Conservation (phyloP, 2,888 invertebrate species). For the Drosophila anomalipes region DNA sequence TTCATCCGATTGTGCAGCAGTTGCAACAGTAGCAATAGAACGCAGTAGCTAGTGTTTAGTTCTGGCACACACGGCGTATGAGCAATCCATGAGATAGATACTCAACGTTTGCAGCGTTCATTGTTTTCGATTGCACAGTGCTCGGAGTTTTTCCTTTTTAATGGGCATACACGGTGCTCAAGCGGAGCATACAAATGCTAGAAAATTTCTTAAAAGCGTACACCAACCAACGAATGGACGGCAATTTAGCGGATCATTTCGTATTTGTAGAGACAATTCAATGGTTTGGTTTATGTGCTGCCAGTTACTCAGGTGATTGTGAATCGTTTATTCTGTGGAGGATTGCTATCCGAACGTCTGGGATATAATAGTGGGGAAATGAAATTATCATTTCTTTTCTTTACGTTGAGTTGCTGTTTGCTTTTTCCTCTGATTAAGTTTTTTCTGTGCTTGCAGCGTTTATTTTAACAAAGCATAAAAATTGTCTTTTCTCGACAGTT, state of each 20-base stretch:
- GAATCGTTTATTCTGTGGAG: constrained; percentile 51
- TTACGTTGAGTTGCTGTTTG: constrained; percentile 9
- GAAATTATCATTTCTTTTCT: constrained; percentile 45
- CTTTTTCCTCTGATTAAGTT: constrained; percentile 30
- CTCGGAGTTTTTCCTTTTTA: constrained; percentile 45
- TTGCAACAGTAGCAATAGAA: background rate
- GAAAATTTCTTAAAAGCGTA: constrained; percentile 43
- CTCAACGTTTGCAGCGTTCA: constrained; percentile 34
- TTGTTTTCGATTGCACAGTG: constrained; percentile 42
- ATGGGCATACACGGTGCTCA: constrained; percentile 47
- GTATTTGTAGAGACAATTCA: constrained; percentile 51
- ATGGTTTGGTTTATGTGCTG: constrained; percentile 43
- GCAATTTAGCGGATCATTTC: constrained; percentile 41
- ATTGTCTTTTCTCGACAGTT: constrained; percentile 11
- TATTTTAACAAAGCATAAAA: constrained; percentile 25
- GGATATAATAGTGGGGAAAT: constrained; percentile 26
- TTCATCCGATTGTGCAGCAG: constrained; percentile 40
- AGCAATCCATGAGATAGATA: constrained; percentile 39
- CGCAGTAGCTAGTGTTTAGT: constrained; percentile 13
- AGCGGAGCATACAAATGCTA: constrained; percentile 60
- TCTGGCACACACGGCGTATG: constrained; percentile 39
- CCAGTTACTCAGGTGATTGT: constrained; percentile 53
- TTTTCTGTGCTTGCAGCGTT: constrained; percentile 13
- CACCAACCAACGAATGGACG: constrained; percentile 43
- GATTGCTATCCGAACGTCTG: constrained; percentile 30